Evolutionary conservation across 2,113 vertebrate species (phyloP), one percentile per base, ranked within the genome.

Genomic region (human): DNA sequence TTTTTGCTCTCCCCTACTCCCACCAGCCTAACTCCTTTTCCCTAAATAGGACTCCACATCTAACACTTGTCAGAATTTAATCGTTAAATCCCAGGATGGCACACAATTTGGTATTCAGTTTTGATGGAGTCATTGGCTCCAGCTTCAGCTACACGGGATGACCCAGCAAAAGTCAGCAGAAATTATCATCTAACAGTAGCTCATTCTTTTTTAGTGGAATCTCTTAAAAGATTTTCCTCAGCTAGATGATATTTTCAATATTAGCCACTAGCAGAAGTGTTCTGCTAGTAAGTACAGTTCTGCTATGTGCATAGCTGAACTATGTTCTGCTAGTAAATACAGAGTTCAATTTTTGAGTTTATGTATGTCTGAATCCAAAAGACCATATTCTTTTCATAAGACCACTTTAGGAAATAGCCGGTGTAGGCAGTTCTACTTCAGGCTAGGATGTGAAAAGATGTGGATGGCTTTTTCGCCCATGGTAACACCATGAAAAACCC

Each of bases 21-120:
- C 61, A 30, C 61, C 27, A 64, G 61, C 61, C 27, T 64, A 64
- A 14, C 27, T 32, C 61, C 27, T 64, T 64, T 64, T 32, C 27
- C 27, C 61, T 30, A 64, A 32, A 30, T 30, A 64, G 27, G 27
- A 64, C 61, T 64, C 61, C 61, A 64, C 40, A 81, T 64, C 55
- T 93, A 81, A 59, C 79, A 52, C 38, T 73, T 48, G 90, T 52
- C 45, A 81, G 72, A 82, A 94, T 84, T 87, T 93, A 89, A 86
- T 66, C 68, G 52, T 55, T 81, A 87, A 85, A 25, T 89, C 17
- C 27, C 12, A 25, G 52, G 45, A 22, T 40, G 45, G 43, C 57
- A 32, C 25, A 81, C 50, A 52, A n/a, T n/a, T 59, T 89, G 22
- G 17, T 85, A 32, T 59, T 97, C 73, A 73, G 25, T 83, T 83